Base-by-base conservation (phyloP, 2,888 invertebrate species). In the Nebria brevicollis region DNA sequence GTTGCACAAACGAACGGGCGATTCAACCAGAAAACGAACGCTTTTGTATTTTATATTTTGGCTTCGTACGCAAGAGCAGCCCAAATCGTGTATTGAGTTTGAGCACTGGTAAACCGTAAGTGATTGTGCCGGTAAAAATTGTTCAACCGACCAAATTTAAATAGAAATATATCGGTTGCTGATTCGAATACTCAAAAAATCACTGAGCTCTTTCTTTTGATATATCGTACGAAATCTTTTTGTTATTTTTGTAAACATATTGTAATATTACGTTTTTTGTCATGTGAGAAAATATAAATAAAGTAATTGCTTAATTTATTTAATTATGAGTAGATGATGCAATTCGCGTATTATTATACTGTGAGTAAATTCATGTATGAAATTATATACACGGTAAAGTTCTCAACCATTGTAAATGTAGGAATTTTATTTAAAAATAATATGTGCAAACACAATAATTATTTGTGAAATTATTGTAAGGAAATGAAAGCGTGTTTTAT, bases 281-380 rank as follows among this genome's bases (percentile, higher is more conserved):
- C 64, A 75, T 43, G 64, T 77, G 77, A 34, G 72, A 77, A 41
- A 43, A 72, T 34, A 42, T 26, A 15, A 54, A 77, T 70, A 77
- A 70, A 34, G 72, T 77, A 72, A 77, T 77, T 77, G 65, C 72
- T 72, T 72, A 77, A 77, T 77, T 77, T 77, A 72, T 72, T 77
- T 72, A 77, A 77, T 77, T 77, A 77, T 64, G 25, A 72, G 25
- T 10, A 20, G 64, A 70, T 77, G 43, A 77, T 77, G 77, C 13
- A 77, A 77, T 70, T 5, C 25, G 5, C 25, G 54, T 72, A 72
- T 72, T 72, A 64, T 54, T 13, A 25, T 64, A 77, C 72, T 66
- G 70, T 77, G 77, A 70, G 77, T 77, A 77, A 68, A 66, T 75
- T 54, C 54, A 54, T 54, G 54, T 54, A 54, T 54, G 54, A 54